Evolutionary conservation across 2,113 vertebrate species (phyloP), one percentile per base, ranked within the genome.

Genomic region (Cryptotis parvus): DNA sequence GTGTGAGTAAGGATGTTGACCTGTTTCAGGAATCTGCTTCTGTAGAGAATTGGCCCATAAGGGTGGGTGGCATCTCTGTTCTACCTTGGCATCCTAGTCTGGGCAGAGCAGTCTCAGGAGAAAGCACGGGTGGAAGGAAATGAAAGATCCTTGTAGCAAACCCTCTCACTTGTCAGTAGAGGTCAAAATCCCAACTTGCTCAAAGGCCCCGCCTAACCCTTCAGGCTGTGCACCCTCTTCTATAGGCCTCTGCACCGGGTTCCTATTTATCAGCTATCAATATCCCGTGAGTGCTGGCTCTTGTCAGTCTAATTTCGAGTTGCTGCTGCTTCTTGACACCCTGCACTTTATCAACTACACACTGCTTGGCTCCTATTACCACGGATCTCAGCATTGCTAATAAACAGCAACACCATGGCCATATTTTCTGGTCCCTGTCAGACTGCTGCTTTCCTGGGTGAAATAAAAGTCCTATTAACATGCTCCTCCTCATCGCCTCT

Each of bases 391-490:
- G 97, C 94, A 92, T 95, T 93, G 96, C 98, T 98, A 98, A 98
- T 98, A 98, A 98, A 98, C 97, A 98, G 97, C 97, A 97, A 97
- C 97, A 97, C 95, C 97, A 95, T 96, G 96, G 98, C 97, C 97
- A 92, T 98, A 98, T 98, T 98, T 98, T 92, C 97, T 96, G 79
- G 95, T 96, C 96, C 96, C 97, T 99, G 98, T 99, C 99, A 98
- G 97, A 92, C 97, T 82, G 90, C 97, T 88, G 97, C 97, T 98
- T 98, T 98, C 98, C 96, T 96, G 97, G 98, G 98, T 98, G 98
- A 98, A 98, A 98, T 99, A 98, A 98, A 99, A 98, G 98, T 98
- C 98, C 98, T 98, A 99, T 99, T 99, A 99, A 99, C 99, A 99
- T 98, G 98, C 98, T 98, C 97, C 98, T 98, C 98, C 98, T 99